phyloP scores from a whole-genome alignment of 2,113 vertebrate genomes.

The Aspidoscelis tigris region DNA sequence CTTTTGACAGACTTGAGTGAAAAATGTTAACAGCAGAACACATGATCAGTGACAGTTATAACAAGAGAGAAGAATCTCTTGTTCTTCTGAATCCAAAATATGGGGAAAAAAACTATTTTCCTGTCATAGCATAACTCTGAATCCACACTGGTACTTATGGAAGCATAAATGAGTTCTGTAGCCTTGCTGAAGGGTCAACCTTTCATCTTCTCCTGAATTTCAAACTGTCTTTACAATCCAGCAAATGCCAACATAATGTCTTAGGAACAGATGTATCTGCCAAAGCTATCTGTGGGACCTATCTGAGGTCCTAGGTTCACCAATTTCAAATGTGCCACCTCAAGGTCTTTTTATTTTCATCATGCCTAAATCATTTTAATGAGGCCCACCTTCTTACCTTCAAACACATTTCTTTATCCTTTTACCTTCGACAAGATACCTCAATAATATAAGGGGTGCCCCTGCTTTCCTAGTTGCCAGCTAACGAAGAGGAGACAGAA shows the following conservation, averaged over 20 bases:
- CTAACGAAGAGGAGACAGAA: too few species aligned
- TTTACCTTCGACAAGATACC: too few species aligned
- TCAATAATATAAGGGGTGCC: too few species aligned
- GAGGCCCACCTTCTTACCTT: too few species aligned
- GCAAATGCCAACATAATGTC: not conserved
- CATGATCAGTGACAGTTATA: slow-evolving; percentile 17
- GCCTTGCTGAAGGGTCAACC: not conserved
- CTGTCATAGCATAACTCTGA: not conserved
- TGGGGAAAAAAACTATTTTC: not conserved
- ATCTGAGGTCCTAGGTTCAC: too few species aligned
- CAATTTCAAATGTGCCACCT: too few species aligned
- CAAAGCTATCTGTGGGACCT: too few species aligned
- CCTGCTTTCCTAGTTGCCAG: too few species aligned
- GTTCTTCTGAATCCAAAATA: not conserved
- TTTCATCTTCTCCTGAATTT: not conserved
- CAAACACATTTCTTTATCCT: too few species aligned
- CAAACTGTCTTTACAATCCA: not conserved
- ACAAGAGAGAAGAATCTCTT: not conserved
- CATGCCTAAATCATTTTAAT: too few species aligned
- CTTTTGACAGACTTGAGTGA: not conserved
- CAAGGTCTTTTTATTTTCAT: too few species aligned
- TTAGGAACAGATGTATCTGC: too few species aligned
- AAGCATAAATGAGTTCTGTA: not conserved
- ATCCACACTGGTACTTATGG: not conserved
- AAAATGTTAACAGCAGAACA: slow-evolving; percentile 14